Base-by-base conservation (phyloP, 2,888 invertebrate species). In the Lobophora halterata region DNA sequence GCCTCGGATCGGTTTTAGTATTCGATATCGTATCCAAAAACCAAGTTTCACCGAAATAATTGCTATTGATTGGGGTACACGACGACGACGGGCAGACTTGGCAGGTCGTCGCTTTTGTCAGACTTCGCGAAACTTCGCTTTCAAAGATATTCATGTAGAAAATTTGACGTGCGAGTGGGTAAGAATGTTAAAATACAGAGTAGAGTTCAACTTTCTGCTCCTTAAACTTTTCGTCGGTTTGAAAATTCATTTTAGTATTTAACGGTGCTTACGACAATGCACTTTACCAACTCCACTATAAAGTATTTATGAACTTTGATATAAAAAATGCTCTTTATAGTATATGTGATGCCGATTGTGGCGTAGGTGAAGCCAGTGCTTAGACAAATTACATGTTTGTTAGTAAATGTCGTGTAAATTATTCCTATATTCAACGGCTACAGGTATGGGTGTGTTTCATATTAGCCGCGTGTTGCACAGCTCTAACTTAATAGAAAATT, bases 401-500 rank as follows among this genome's bases (percentile, higher is more conserved):
- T 6, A n/a, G 23, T n/a, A 20, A 39, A 30, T 42, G 27, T 36
- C 31, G 35, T 32, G 40, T 29, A 17, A 21, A 34, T 29, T 30
- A 30, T 31, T 27, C 23, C 17, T 19, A 23, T 19, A 21, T 41
- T 23, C 31, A n/a, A n/a, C n/a, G n/a, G n/a, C n/a, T n/a, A n/a
- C n/a, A n/a, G n/a, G 21, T 23, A 31, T 30, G 13, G 29, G 21
- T 21, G n/a, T n/a, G n/a, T n/a, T n/a, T n/a, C n/a, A n/a, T n/a
- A n/a, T n/a, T n/a, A n/a, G n/a, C n/a, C n/a, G n/a, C n/a, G n/a
- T n/a, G n/a, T n/a, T n/a, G n/a, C n/a, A n/a, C n/a, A n/a, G n/a
- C n/a, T 26, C 20, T 14, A 12, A 48, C 47, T 38, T 57, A 59
- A 52, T 58, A 60, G 54, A 50, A 55, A 59, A 58, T 63, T 69